Percentiles rank a stretch among this genome's conserved stretches.
Evolutionary conservation across 2,113 vertebrate genomes (phyloP).

Genomic region (Sakesphorus luctuosus): DNA sequence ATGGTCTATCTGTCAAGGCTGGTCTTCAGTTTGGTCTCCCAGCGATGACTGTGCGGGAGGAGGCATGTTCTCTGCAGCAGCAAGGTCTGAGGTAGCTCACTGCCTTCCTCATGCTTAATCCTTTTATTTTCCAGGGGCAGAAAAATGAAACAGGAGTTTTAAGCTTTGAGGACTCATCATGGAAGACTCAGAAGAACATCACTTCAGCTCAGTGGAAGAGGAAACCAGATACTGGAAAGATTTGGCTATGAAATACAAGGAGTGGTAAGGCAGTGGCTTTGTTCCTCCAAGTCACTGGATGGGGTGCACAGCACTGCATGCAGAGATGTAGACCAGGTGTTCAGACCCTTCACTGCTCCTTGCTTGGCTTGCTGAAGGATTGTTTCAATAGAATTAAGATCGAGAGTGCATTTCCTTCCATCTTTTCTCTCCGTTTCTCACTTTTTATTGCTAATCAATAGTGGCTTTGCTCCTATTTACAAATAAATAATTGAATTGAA

Average conservation of each 20-base stretch:
- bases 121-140: neutral
- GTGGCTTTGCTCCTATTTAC: neutral
- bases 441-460: neutral
- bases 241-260: slow-evolving; percentile 84
- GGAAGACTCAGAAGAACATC: slow-evolving; percentile 77
- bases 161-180: slow-evolving; percentile 67
- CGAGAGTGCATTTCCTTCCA: neutral
- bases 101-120: neutral
- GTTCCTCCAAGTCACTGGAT: neutral
- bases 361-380: neutral
- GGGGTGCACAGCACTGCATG: neutral
- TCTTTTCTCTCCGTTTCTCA: neutral
- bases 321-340: neutral
- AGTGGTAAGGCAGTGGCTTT: slow-evolving; percentile 77
- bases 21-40: neutral
- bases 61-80: neutral
- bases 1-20: neutral
- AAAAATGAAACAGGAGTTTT: slow-evolving; percentile 44
- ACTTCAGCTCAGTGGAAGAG: slow-evolving; percentile 87
- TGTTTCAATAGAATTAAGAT: neutral
- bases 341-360: neutral
- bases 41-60: neutral
- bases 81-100: neutral
- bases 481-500: neutral
- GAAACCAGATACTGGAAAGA: slow-evolving; percentile 91